Evolutionary conservation across 2,797 vertebrate genomes (phyloP).

Genomic region (Manis crassicaudata): DNA sequence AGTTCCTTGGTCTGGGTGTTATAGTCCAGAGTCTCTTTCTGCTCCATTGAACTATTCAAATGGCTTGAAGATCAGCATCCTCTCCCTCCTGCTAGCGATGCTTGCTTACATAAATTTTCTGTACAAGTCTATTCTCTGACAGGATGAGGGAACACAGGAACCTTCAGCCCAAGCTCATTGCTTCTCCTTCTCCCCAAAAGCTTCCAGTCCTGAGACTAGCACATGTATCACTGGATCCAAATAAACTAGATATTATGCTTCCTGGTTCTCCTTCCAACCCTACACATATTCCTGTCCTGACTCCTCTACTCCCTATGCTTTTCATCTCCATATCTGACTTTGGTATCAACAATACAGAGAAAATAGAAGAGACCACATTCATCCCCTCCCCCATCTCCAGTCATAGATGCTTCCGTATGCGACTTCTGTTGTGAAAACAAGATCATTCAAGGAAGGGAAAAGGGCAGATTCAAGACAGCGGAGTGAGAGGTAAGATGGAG

Average conservation of each 20-base stretch:
- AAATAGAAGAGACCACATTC: neutral
- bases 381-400: neutral
- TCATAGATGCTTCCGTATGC: neutral
- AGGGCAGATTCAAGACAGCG: too few species aligned
- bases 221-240: neutral
- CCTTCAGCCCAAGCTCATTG: neutral
- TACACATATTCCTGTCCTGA: neutral
- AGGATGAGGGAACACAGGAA: neutral
- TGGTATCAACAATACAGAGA: neutral
- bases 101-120: neutral
- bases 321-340: neutral
- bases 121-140: neutral
- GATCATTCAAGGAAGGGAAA: neutral
- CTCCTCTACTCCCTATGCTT: neutral
- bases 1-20: neutral
- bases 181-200: neutral
- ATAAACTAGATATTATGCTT: neutral
- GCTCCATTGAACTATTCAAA: neutral
- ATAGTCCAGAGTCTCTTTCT: neutral
- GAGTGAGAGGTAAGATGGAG: too few species aligned
- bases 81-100: neutral
- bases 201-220: neutral
- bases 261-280: neutral
- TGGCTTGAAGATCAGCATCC: neutral
- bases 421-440: neutral